Evolutionary conservation across 2,113 vertebrate genomes (phyloP).

Genomic region (Oryzias melastigma): DNA sequence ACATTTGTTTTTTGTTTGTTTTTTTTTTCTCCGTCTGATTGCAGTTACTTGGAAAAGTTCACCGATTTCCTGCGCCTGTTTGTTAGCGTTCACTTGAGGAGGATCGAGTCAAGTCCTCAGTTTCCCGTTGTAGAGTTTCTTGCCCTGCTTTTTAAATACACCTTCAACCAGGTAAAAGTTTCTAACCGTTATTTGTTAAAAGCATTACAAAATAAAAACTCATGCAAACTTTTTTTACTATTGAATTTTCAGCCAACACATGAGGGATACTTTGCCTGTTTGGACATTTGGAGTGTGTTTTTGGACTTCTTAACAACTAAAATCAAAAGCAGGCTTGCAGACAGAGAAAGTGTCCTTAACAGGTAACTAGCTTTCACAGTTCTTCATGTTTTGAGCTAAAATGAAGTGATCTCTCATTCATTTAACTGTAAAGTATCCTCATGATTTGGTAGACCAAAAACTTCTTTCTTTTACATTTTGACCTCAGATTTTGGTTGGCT

Average conservation of each 20-base stretch:
- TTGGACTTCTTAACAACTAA: conserved; percentile 97
- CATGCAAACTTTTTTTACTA: background rate
- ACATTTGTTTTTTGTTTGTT: background rate
- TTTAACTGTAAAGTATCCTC: no score
- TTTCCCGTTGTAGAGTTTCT: conserved; percentile 97
- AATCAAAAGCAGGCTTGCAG: conserved; percentile 92
- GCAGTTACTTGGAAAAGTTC: conserved; percentile 97
- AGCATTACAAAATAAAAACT: background rate
- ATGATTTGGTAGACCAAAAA: no score
- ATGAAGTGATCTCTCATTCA: no score
- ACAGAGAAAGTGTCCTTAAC: conserved; percentile 92
- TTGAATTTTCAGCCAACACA: conserved; percentile 85
- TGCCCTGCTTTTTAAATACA: conserved; percentile 94
- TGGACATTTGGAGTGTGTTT: conserved; percentile 98
- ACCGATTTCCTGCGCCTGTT: conserved; percentile 97
- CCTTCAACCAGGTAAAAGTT: conserved; percentile 94
- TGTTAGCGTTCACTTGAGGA: conserved; percentile 92
- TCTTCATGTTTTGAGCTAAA: no score
- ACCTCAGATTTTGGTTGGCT: no score
- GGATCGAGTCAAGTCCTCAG: conserved; percentile 95
- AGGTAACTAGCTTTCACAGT: conserved; percentile 70
- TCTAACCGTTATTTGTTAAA: background rate
- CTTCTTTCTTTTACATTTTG: no score
- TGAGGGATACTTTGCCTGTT: conserved; percentile 97
- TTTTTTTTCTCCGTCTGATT: conserved; percentile 46